A percentile compares a stretch with the other conserved stretches of the same genome.
Evolutionary conservation across 2,797 vertebrate genomes (phyloP).

Genomic region (Stomatorhinus walkeri): DNA sequence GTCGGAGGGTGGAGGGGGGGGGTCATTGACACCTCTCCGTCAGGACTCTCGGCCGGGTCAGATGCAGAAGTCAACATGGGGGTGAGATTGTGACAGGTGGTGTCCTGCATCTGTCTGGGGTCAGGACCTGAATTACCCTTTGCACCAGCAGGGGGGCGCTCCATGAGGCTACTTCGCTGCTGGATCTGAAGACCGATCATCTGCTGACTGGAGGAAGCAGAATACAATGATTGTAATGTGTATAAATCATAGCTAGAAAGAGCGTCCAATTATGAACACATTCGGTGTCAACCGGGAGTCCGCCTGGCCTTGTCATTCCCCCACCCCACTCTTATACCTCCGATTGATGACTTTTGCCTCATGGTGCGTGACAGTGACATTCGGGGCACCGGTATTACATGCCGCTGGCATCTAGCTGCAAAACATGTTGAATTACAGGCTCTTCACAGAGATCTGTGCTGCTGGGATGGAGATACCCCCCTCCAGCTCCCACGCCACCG

Average conservation of each 20-base stretch:
- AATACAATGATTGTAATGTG: background rate
- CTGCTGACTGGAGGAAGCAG: background rate
- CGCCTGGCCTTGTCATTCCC: background rate
- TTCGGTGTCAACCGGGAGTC: background rate
- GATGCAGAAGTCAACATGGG: background rate
- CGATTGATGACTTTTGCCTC: background rate
- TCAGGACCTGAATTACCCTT: background rate
- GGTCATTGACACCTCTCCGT: constrained; percentile 16
- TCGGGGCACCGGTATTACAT: background rate
- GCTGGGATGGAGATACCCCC: background rate
- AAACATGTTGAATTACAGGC: background rate
- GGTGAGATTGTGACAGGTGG: background rate
- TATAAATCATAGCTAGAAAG: background rate
- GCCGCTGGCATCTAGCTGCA: background rate
- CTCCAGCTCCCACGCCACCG: background rate
- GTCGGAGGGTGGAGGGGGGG: constrained; percentile 24
- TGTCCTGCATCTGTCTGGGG: background rate
- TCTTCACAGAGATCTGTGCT: constrained; percentile 8
- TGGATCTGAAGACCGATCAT: background rate
- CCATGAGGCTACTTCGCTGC: background rate
- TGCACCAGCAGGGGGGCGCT: background rate
- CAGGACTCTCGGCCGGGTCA: background rate
- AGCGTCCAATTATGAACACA: background rate
- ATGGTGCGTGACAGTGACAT: background rate
- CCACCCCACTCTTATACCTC: background rate